Base-by-base conservation (phyloP, 2,113 vertebrate genomes). In the Alces alces region DNA sequence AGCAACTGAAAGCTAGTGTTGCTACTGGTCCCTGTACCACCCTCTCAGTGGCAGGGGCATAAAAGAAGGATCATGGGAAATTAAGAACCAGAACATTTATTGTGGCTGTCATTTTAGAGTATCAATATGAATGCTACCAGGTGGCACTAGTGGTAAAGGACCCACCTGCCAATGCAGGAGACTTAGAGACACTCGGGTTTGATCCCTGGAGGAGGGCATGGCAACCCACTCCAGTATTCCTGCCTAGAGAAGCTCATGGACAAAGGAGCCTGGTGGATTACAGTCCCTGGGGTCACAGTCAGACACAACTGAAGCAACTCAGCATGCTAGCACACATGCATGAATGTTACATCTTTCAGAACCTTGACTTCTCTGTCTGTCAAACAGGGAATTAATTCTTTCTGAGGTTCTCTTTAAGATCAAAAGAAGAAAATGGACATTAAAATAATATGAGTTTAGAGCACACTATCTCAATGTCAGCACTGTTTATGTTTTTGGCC, bases 391-490 rank as follows among this genome's bases (percentile, higher is more conserved):
- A 55, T 60, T 84, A 80, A 70, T 88, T 88, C 25, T 94, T 60
- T 19, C 45, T 95, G 66, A 50, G 43, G 45, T 78, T 94, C 93
- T 19, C 82, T 47, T 70, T 97, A 83, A 64, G 33, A 80, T 80
- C 33, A 89, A 95, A 95, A 92, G 43, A 60, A 91, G 89, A 96
- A 93, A 85, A 61, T 16, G 13, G 58, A 43, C 58, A 96, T 89
- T 61, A 80, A 87, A 86, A 82, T 93, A 66, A 14, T 86, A 54
- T 83, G 43, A 91, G 90, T 91, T 91, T 66, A 83, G 88, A 89
- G 47, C 27, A 86, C 43, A 17, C 45, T 80, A 76, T 93, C 58
- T 96, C 39, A 89, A 54, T 76, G 43, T 84, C 86, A 61, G 85
- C 54, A 93, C 28, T 88, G 61, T 4, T 55, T 36, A 54, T 54